Base-by-base conservation (phyloP, 2,888 invertebrate genomes). In the Drosophila paramelanica region DNA sequence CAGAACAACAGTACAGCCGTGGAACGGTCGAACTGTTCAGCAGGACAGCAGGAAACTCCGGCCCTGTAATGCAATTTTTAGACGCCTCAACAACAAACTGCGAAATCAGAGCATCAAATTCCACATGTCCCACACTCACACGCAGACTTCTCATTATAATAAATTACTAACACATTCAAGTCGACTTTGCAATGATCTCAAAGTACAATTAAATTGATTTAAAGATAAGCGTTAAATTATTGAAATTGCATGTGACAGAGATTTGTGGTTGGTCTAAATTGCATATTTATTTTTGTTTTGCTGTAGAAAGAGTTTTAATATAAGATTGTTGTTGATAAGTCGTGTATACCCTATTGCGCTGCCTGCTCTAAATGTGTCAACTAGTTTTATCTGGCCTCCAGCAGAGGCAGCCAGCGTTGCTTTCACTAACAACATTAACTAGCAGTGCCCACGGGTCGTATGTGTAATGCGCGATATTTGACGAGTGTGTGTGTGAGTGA, bases 331-430 rank as follows among this genome's bases (percentile, higher is more conserved):
- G 27, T 14, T 41, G 6, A 0, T 0, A n/a, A 39, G 71, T 65
- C 59, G 39, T 14, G 20, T 11, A 76, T 75, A 57, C 71, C 60
- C 33, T 6, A 42, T 33, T 45, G 53, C 39, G 17, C 45, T 53
- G 38, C 6, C 33, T 27, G 45, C 27, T 43, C 25, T 61, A 88
- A 73, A 77, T 84, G 57, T 82, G 85, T 87, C 85, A 88, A 83
- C 88, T 88, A 77, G 81, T 88, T 88, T 88, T 72, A 88, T 85
- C 68, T 85, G 70, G 77, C 83, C 82, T 62, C 45, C 17, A 69
- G 87, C 84, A 65, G 64, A 42, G 69, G 41, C 61, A 64, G 77
- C n/a, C 57, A 57, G 60, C 56, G 42, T 43, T 67, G 67, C 64
- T 60, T 67, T 52, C 70, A 56, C 79, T 74, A 73, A 79, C 77